These are phyloP conservation scores for Rhea pennata DNA, from an alignment of 2,113 vertebrate genomes.

Conservation along the genomic window DNA sequence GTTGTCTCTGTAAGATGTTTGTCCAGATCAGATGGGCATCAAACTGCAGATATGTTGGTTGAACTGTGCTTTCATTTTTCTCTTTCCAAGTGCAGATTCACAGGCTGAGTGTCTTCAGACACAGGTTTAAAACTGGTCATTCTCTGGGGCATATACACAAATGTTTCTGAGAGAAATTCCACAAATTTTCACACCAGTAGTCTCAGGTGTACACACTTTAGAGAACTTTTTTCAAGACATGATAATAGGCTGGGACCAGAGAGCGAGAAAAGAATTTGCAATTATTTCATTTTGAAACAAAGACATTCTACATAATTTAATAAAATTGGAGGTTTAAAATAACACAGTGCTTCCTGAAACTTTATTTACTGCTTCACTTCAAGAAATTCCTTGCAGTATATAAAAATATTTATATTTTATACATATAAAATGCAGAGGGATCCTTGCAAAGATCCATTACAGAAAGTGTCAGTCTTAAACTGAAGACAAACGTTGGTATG, in stretches of 20 bases:
- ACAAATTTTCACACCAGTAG: not conserved
- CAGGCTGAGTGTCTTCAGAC: not conserved
- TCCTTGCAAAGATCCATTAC: not conserved
- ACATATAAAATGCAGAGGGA: too few relatives aligned
- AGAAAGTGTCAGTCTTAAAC: not conserved
- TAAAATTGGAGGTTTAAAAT: not conserved
- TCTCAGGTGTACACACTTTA: not conserved
- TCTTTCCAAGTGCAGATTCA: too few relatives aligned
- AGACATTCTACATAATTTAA: not conserved
- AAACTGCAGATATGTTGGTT: not conserved
- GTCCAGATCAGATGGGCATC: not conserved
- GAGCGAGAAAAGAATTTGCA: not conserved
- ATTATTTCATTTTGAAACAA: not conserved
- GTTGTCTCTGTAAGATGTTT: not conserved
- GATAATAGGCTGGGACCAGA: not conserved
- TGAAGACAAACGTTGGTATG: not conserved
- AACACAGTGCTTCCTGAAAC: not conserved
- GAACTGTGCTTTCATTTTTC: not conserved
- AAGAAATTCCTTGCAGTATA: not conserved
- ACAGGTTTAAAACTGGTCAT: not conserved
- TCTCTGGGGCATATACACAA: not conserved
- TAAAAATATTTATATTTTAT: not conserved
- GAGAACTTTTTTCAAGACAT: not conserved
- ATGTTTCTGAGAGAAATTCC: not conserved
- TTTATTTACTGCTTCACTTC: not conserved